Conservation (phyloP, 2,113 vertebrate species). For the Silurus glanis region DNA sequence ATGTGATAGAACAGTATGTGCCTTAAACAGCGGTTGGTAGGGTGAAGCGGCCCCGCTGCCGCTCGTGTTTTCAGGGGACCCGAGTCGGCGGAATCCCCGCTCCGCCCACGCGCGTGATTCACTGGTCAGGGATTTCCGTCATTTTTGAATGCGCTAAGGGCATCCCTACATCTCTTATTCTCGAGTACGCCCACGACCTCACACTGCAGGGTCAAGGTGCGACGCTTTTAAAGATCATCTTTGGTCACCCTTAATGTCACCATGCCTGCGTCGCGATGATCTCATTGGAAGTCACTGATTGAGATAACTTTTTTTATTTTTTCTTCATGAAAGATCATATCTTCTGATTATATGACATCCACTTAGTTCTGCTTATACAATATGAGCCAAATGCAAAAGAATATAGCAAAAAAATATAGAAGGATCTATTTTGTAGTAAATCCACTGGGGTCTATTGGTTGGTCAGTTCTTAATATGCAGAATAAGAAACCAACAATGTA, state of each 20-base stretch:
- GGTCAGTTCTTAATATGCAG: too few relatives aligned
- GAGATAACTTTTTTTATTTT: neutral
- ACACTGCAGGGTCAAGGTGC: neutral
- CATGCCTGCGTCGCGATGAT: neutral
- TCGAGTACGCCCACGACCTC: conserved; percentile 44
- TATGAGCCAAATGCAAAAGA: too few relatives aligned
- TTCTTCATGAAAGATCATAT: too few relatives aligned
- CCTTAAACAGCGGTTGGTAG: too few relatives aligned
- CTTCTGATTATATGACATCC: too few relatives aligned
- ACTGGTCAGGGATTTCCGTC: conserved; percentile 76
- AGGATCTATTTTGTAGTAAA: too few relatives aligned
- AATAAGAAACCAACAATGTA: neutral
- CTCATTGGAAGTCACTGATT: neutral
- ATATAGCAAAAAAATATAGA: too few relatives aligned
- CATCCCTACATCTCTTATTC: conserved; percentile 41
- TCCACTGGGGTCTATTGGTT: too few relatives aligned
- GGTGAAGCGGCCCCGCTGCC: too few relatives aligned
- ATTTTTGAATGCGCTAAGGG: conserved; percentile 64
- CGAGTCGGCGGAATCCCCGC: conserved; percentile 73
- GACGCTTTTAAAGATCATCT: neutral
- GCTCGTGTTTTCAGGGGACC: neutral
- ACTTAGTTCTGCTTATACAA: too few relatives aligned
- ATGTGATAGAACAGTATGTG: neutral
- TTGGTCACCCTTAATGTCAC: conserved; percentile 24
- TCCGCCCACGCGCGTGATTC: conserved; percentile 70